A percentile compares a stretch with the other conserved stretches of the same genome.
Evolutionary conservation across 2,888 invertebrate species (phyloP).

Genomic region (Hanleya hanleyi): DNA sequence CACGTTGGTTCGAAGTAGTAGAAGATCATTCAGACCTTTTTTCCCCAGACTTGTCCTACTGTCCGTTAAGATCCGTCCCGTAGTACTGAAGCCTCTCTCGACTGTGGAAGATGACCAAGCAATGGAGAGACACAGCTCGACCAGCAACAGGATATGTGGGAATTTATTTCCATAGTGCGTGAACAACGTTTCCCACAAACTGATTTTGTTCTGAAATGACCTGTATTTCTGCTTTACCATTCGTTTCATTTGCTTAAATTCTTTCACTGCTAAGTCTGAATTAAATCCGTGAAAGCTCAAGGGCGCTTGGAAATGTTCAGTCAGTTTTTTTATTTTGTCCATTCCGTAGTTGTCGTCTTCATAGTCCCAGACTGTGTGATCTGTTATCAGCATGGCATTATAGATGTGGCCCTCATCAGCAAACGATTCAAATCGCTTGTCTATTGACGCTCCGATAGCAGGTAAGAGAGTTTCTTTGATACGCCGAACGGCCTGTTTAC

Average conservation of each 20-base stretch:
- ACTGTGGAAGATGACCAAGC: background rate
- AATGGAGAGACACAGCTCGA: background rate
- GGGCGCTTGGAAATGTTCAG: background rate
- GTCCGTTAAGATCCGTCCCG: background rate
- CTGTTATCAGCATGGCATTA: background rate
- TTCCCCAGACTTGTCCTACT: background rate
- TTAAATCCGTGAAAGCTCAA: background rate
- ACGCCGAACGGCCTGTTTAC: background rate
- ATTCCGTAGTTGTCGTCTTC: background rate
- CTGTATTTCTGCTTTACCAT: background rate
- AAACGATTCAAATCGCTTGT: background rate
- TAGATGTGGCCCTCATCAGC: background rate
- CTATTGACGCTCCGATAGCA: background rate
- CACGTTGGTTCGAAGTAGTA: background rate
- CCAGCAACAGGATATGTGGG: background rate
- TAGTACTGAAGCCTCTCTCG: background rate
- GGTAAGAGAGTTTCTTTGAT: background rate
- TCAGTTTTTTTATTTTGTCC: background rate
- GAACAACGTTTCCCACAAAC: background rate
- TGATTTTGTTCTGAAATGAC: background rate
- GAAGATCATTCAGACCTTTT: background rate
- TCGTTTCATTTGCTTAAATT: background rate
- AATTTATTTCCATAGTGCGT: background rate
- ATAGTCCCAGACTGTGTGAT: background rate
- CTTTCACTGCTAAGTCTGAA: background rate